Percentiles rank a stretch among this genome's conserved stretches.
Conservation (phyloP, 2,113 vertebrate genomes). For the Bostrychus sinensis region DNA sequence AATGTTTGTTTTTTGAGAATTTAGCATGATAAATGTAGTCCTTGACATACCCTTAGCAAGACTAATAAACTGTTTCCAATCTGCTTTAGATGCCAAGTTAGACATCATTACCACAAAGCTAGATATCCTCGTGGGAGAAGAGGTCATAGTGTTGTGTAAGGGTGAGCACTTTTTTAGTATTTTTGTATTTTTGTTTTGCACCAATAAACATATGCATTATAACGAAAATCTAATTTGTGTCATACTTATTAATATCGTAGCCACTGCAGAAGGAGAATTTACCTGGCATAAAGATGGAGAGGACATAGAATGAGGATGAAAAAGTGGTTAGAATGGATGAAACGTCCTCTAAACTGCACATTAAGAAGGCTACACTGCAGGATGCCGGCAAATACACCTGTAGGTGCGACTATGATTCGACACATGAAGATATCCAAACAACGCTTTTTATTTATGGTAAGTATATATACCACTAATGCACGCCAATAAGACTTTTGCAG, state of each 20-base stretch:
- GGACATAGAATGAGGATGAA: constrained; percentile 37
- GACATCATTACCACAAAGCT: constrained; percentile 43
- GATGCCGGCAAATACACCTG: constrained; percentile 73
- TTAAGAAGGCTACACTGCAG: constrained; percentile 37
- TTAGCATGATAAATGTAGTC: too few relatives aligned
- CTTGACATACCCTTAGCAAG: too few relatives aligned
- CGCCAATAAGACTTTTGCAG: not conserved
- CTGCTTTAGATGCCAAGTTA: constrained; percentile 61
- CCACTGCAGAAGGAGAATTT: constrained; percentile 57
- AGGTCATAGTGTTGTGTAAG: constrained; percentile 73
- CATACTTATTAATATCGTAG: constrained; percentile 23
- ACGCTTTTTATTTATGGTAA: constrained; percentile 70
- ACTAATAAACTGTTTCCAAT: constrained; percentile 10
- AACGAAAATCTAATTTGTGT: not conserved
- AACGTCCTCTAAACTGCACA: constrained; percentile 49
- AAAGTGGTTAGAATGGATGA: constrained; percentile 58
- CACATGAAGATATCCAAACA: fast-evolving
- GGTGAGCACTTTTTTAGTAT: too few relatives aligned
- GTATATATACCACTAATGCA: constrained; percentile 11
- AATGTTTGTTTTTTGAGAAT: too few relatives aligned
- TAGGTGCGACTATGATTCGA: constrained; percentile 16
- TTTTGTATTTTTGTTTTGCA: not conserved
- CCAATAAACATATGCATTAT: not conserved
- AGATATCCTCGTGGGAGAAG: constrained; percentile 62
- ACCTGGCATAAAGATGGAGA: constrained; percentile 66